Conservation (phyloP, 2,888 invertebrate species). For the Hirtodrosophila duncani region DNA sequence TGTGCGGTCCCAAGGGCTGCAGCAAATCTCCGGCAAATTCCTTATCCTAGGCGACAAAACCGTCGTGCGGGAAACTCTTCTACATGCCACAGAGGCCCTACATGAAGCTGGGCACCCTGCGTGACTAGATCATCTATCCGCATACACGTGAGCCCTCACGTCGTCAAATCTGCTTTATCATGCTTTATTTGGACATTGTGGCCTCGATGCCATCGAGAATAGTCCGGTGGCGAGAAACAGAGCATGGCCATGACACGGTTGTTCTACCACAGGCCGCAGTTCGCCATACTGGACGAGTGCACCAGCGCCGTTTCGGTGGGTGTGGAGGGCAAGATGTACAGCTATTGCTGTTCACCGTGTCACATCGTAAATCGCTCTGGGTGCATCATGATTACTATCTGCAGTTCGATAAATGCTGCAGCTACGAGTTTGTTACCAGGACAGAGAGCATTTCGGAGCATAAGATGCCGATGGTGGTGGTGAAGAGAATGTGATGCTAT, state of each 20-base stretch:
- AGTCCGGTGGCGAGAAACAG: conserved; percentile 99
- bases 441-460: conserved; percentile 95
- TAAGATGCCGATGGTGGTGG: too few species aligned
- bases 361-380: conserved; percentile 98
- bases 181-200: conserved; percentile 87
- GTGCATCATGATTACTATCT: conserved; percentile 97
- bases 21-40: conserved; percentile 98
- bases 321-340: conserved; percentile 98
- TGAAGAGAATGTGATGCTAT: too few species aligned
- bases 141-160: conserved; percentile 92
- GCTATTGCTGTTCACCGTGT: conserved; percentile 98
- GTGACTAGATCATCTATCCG: conserved; percentile 97
- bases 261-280: conserved; percentile 98
- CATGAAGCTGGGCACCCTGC: conserved; percentile 96
- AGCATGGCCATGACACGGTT: conserved; percentile 98
- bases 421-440: conserved; percentile 89
- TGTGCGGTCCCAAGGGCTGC: conserved; percentile 99
- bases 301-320: conserved; percentile 99
- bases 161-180: conserved; percentile 87
- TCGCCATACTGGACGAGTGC: conserved; percentile 99
- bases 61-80: conserved; percentile 96
- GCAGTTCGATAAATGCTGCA: conserved; percentile 97
- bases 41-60: conserved; percentile 96
- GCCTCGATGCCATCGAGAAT: conserved; percentile 95
- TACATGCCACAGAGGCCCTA: conserved; percentile 96